Evolutionary conservation across 2,888 invertebrate species (phyloP), one percentile per base, ranked within the genome.

Genomic region (Cheilosia variabilis): DNA sequence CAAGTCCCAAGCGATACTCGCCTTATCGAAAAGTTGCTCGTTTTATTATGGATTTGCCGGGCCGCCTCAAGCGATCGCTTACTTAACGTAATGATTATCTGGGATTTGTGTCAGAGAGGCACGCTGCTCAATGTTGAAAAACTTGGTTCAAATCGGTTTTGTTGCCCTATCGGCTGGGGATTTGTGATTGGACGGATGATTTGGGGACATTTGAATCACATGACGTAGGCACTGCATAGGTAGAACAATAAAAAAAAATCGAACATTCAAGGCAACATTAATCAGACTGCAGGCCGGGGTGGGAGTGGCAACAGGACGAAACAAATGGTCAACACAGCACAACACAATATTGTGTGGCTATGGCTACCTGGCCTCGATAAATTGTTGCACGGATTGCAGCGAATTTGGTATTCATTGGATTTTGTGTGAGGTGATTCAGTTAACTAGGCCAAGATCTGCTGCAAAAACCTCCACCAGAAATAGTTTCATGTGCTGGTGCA

Each of bases 361-460:
- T 10, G 19, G 37, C 34, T 72, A 27, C 55, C 65, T 71, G 65
- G 22, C 78, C 71, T 79, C 71, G 57, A 79, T 65, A 71, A 78
- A 78, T 57, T 71, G 41, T 73, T 73, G 71, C 72, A 62, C 43
- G 53, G 45, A 55, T 57, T 68, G 60, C 63, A 76, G 31, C 27
- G 41, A 62, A 77, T 77, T 82, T 77, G 45, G 22, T 66, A 77
- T 83, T 72, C 82, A 83, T 57, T 83, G 82, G 60, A 72, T 72
- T 80, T 73, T 66, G 57, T 66, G 24, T 68, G 68, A 81, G 68
- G 55, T 78, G 68, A 78, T 78, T 68, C 62, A 68, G 66, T 78
- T 68, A 78, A 78, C 72, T 73, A 73, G 83, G 83, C 83, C 72
- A 83, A 83, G 78, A 83, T 83, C 83, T 52, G 52, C 52, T 15